These are phyloP conservation scores for Poeciliopsis presidionis DNA, from an alignment of 2,797 vertebrate species.

Conservation along the genomic window DNA sequence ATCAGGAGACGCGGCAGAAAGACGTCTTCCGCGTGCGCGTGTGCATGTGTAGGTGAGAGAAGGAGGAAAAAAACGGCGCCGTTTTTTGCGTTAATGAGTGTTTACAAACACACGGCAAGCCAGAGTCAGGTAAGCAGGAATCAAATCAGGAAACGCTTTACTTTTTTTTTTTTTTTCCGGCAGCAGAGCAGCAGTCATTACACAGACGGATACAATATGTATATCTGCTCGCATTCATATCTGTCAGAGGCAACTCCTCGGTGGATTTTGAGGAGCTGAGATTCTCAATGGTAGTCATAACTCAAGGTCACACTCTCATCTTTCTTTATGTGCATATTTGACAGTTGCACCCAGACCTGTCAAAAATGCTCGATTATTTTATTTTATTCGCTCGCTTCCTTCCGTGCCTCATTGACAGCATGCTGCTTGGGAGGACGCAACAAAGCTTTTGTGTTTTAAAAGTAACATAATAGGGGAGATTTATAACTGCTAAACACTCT, in stretches of 20 bases:
- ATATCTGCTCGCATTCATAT: conserved; percentile 11
- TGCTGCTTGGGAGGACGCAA: conserved; percentile 5
- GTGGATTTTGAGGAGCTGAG: conserved; percentile 21
- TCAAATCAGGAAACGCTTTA: conserved; percentile 13
- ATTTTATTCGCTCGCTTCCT: conserved; percentile 13
- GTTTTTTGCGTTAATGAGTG: conserved; percentile 14
- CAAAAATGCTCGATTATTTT: conserved; percentile 27
- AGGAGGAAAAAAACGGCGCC: neutral
- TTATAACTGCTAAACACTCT: conserved; percentile 17
- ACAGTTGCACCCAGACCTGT: conserved; percentile 44
- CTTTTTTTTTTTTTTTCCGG: neutral
- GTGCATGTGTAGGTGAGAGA: conserved; percentile 31
- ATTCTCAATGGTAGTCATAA: conserved; percentile 25
- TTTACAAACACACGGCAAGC: conserved; percentile 6
- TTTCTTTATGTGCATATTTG: conserved; percentile 34
- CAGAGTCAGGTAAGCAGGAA: conserved; percentile 27
- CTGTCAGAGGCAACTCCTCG: conserved; percentile 13
- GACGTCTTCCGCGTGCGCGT: conserved; percentile 23
- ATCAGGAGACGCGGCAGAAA: conserved; percentile 43
- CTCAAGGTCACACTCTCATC: conserved; percentile 33
- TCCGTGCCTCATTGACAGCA: conserved; percentile 24
- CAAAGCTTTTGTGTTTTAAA: conserved; percentile 26
- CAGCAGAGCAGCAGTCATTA: conserved; percentile 5
- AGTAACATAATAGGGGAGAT: conserved; percentile 25
- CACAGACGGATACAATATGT: conserved; percentile 10